Conservation (phyloP, 2,113 vertebrate genomes). For the Entomyzon cyanotis region DNA sequence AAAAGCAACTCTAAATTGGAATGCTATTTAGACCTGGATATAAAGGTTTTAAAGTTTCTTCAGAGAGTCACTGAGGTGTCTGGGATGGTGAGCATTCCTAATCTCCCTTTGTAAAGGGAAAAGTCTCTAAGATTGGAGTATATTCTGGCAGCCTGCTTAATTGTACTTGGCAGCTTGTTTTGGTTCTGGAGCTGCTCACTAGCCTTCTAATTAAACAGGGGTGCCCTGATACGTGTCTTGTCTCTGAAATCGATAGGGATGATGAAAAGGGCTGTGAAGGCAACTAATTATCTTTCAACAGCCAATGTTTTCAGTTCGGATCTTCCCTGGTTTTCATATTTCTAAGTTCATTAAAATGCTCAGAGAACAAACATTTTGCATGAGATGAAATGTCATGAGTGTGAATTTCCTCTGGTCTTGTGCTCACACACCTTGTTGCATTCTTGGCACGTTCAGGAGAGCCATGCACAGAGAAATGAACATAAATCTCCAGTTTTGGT, state of each 20-base stretch:
- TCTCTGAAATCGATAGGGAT: constrained; percentile 17
- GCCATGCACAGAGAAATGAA: background rate
- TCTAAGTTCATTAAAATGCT: constrained; percentile 15
- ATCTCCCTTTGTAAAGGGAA: background rate
- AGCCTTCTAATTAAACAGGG: constrained; percentile 54
- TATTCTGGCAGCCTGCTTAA: constrained; percentile 44
- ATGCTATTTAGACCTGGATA: background rate
- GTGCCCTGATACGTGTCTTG: background rate
- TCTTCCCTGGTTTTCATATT: constrained; percentile 23
- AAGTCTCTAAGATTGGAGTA: background rate
- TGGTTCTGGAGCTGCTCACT: constrained; percentile 37
- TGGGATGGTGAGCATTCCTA: background rate
- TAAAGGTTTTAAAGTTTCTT: background rate
- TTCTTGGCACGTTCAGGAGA: background rate
- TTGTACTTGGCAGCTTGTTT: constrained; percentile 52
- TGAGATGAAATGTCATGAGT: background rate
- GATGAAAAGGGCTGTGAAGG: constrained; percentile 9
- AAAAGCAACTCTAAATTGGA: background rate
- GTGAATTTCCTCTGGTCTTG: background rate
- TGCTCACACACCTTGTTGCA: background rate
- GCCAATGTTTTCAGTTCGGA: constrained; percentile 16
- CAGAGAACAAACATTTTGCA: background rate
- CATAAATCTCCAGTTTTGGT: background rate
- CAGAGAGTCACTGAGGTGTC: background rate
- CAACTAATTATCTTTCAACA: constrained; percentile 51